Conservation (phyloP, 1,140 invertebrate species). For the Saccostrea cuccullata region DNA sequence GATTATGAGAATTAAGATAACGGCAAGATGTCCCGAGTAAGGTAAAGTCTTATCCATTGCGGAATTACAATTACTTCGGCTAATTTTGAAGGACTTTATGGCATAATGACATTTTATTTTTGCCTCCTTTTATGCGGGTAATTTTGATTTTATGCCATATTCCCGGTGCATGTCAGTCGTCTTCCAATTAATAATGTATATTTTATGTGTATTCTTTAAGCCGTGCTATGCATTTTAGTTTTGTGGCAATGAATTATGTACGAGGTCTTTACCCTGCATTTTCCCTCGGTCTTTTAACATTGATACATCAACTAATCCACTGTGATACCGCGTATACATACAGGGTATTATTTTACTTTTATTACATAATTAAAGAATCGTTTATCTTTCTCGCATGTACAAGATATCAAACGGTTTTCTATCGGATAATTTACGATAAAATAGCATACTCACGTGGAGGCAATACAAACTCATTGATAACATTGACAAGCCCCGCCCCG, state of each 20-base stretch:
- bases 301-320: background rate
- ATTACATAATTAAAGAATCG: slow-evolving; percentile 36
- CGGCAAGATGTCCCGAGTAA: slow-evolving; percentile 11
- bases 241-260: background rate
- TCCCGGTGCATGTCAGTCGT: background rate
- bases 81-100: background rate
- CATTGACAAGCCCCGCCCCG: background rate
- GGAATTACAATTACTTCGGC: background rate
- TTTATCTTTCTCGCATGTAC: slow-evolving; percentile 33
- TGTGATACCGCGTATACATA: background rate
- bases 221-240: background rate
- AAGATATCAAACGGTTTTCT: slow-evolving; percentile 28
- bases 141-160: slow-evolving; percentile 18
- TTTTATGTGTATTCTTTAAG: background rate
- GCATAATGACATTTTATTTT: background rate
- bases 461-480: slow-evolving; percentile 34
- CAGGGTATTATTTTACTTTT: slow-evolving; percentile 15
- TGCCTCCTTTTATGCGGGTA: slow-evolving; percentile 2
- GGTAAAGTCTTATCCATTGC: background rate
- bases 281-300: background rate
- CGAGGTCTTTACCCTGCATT: background rate
- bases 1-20: slow-evolving; percentile 31
- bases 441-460: slow-evolving; percentile 26
- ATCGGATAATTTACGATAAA: slow-evolving; percentile 34
- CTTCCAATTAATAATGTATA: background rate